Conservation (phyloP, 2,797 vertebrate species). For the Pseudomugil tenellus region DNA sequence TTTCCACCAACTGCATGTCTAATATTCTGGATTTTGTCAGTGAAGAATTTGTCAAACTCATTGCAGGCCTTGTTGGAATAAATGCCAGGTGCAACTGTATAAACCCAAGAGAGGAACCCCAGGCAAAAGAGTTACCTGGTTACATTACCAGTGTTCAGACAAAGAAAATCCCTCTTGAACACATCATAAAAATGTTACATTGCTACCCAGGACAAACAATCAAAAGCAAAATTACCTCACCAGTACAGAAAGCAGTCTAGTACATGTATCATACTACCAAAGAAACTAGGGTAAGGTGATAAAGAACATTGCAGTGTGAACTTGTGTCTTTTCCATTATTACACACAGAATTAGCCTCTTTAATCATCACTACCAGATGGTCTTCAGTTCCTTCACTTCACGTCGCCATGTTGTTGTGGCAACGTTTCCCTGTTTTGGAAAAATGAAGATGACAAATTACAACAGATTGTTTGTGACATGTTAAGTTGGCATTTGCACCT, state of each 20-base stretch:
- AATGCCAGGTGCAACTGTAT: no score
- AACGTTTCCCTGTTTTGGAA: not conserved
- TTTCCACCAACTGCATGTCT: no score
- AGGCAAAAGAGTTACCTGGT: not conserved
- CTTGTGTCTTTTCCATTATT: not conserved
- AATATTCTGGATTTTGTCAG: no score
- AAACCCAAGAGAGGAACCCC: not conserved
- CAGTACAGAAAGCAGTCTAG: not conserved
- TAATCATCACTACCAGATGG: not conserved
- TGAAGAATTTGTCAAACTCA: no score
- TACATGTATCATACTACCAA: not conserved
- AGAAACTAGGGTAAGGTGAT: not conserved
- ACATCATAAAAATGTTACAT: not conserved
- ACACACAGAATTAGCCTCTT: not conserved
- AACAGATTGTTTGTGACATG: not conserved
- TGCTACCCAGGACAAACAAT: not conserved
- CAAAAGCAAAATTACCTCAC: not conserved
- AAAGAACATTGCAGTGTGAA: not conserved
- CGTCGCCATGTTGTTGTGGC: not conserved
- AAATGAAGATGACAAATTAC: not conserved
- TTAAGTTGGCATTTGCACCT: not conserved
- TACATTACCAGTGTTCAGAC: not conserved
- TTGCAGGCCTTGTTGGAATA: no score
- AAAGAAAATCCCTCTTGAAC: not conserved
- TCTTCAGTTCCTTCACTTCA: not conserved